phyloP scores from a whole-genome alignment of 2,888 invertebrate genomes.

The Meiosimyza platycephala region DNA sequence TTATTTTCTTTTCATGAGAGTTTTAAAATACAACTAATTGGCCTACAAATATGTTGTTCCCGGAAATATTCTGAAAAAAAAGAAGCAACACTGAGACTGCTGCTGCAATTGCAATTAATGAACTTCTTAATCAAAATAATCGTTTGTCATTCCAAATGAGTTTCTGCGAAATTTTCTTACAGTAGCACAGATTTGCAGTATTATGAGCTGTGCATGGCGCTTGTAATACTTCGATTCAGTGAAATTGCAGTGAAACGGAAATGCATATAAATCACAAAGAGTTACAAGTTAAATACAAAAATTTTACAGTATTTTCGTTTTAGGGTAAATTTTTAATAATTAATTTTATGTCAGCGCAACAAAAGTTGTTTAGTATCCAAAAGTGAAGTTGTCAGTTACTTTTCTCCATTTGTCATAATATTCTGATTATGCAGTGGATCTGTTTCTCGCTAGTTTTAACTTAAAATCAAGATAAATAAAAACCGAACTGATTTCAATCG shows the following conservation, averaged over 20 bases:
- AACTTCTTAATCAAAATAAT: background rate
- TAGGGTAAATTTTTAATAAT: too few species aligned
- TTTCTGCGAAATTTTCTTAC: background rate
- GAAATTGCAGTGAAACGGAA: conserved; percentile 63
- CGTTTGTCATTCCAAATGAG: background rate
- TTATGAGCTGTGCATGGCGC: conserved; percentile 55
- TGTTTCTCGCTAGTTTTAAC: too few species aligned
- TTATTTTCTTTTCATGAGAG: too few species aligned
- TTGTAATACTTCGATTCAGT: conserved; percentile 63
- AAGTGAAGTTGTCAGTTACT: too few species aligned
- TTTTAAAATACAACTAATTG: too few species aligned
- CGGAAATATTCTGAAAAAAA: conserved; percentile 56
- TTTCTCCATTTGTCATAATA: too few species aligned
- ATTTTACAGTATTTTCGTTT: too few species aligned
- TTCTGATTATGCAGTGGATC: too few species aligned
- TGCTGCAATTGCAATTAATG: conserved; percentile 5
- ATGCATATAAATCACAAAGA: conserved; percentile 59
- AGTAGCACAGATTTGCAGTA: background rate
- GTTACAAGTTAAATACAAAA: background rate
- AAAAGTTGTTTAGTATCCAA: too few species aligned
- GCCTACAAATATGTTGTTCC: conserved; percentile 59
- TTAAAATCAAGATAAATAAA: too few species aligned
- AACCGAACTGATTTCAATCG: too few species aligned
- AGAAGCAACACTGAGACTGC: background rate
- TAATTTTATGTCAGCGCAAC: too few species aligned